Percentiles rank a stretch among this genome's conserved stretches.
Evolutionary conservation across 2,113 vertebrate species (phyloP).

Genomic region (Polypterus senegalus): DNA sequence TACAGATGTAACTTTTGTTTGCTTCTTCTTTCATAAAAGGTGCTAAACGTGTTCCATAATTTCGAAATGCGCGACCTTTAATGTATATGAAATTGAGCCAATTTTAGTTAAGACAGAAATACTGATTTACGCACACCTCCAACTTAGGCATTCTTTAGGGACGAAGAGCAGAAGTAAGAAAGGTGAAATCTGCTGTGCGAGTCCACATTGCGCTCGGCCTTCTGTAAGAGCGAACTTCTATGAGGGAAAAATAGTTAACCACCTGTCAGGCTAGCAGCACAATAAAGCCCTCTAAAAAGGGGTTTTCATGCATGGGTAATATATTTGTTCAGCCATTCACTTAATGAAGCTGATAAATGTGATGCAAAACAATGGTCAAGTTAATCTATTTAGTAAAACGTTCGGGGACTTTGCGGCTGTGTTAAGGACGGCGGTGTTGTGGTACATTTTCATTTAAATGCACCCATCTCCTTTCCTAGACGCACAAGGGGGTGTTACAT

Average conservation of each 20-base stretch:
- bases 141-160: no score
- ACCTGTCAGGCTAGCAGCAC: constrained; percentile 82
- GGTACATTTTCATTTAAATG: constrained; percentile 69
- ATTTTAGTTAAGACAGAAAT: no score
- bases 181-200: no score
- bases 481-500: constrained; percentile 38
- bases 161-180: no score
- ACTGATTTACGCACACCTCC: no score
- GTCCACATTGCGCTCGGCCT: no score
- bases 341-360: constrained; percentile 88
- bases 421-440: constrained; percentile 57
- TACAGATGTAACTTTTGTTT: no score
- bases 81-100: no score
- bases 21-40: no score
- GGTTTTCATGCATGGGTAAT: constrained; percentile 92
- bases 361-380: constrained; percentile 80
- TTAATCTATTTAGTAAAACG: constrained; percentile 94
- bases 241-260: constrained; percentile 80
- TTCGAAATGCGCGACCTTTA: no score
- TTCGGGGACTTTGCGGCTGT: constrained; percentile 62
- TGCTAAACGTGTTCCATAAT: no score
- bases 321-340: constrained; percentile 97
- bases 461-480: constrained; percentile 47
- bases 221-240: no score
- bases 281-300: constrained; percentile 70